These are phyloP conservation scores for Tetramorium simillimum DNA, from an alignment of 1,140 invertebrate genomes.

Conservation along the genomic window DNA sequence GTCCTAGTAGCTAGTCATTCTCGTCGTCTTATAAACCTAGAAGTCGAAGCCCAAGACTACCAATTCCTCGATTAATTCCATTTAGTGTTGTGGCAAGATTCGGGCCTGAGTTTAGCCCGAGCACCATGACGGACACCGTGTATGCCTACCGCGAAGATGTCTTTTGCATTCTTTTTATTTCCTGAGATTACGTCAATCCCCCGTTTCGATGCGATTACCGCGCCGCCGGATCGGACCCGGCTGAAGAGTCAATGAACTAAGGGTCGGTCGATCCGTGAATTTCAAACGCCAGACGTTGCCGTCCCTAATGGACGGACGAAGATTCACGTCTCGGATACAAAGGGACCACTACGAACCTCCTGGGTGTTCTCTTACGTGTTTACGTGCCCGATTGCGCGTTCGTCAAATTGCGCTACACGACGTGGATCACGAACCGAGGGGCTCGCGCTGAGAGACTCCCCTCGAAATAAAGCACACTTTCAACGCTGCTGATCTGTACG, in stretches of 20 bases:
- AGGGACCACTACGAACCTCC: constrained; percentile 20
- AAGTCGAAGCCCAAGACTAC: constrained; percentile 63
- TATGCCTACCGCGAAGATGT: constrained; percentile 19
- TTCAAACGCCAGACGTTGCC: constrained; percentile 16
- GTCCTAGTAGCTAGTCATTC: neutral
- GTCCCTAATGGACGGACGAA: constrained; percentile 43
- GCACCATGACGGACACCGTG: constrained; percentile 46
- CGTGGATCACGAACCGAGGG: neutral
- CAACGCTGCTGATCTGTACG: neutral
- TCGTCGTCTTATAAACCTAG: constrained; percentile 41
- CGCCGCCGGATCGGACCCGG: constrained; percentile 10
- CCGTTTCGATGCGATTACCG: constrained; percentile 34
- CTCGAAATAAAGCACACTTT: neutral
- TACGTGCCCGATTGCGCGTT: neutral
- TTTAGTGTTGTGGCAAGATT: constrained; percentile 68
- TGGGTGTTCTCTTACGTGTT: neutral
- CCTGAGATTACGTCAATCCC: constrained; percentile 79
- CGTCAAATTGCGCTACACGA: neutral
- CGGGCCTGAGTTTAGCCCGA: constrained; percentile 1
- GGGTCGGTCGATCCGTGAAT: constrained; percentile 5
- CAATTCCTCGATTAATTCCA: constrained; percentile 83
- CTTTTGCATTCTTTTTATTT: constrained; percentile 59
- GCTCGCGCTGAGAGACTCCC: neutral
- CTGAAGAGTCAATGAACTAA: neutral
- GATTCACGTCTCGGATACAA: constrained; percentile 45